phyloP scores from a whole-genome alignment of 2,888 invertebrate species.

The Agrochola lychnidis region DNA sequence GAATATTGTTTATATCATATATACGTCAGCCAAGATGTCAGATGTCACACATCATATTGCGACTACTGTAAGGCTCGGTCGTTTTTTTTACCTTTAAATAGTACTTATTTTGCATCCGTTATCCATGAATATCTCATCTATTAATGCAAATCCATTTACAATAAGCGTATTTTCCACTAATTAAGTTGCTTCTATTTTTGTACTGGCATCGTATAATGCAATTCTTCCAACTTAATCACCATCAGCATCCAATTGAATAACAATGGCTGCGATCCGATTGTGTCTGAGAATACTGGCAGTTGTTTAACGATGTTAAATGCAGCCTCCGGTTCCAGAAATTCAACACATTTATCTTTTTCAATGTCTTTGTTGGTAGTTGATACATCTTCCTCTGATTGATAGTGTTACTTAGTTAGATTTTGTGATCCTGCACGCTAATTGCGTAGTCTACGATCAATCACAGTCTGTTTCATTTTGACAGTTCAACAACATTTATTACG shows the following conservation, averaged over 20 bases:
- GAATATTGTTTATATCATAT: no score
- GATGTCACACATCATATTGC: no score
- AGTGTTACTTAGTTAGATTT: neutral
- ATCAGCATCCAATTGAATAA: constrained; percentile 48
- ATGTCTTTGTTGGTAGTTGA: constrained; percentile 6
- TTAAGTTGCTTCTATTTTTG: constrained; percentile 36
- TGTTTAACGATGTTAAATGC: constrained; percentile 46
- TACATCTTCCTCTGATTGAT: neutral
- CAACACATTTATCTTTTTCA: constrained; percentile 47
- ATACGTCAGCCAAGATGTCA: no score
- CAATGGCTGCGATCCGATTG: constrained; percentile 38
- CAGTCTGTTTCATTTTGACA: no score
- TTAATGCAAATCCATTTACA: neutral
- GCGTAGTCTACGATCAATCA: no score
- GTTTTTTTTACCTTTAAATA: neutral
- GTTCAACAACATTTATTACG: no score
- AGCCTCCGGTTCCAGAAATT: constrained; percentile 34
- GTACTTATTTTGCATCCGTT: neutral
- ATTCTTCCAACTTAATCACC: constrained; percentile 36
- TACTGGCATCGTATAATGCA: neutral
- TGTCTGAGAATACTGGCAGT: constrained; percentile 31
- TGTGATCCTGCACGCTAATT: neutral
- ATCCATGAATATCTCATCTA: neutral
- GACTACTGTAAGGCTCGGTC: no score
- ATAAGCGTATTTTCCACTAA: neutral